Conservation (phyloP, 2,888 invertebrate species). For the Ptilodon capucinus region DNA sequence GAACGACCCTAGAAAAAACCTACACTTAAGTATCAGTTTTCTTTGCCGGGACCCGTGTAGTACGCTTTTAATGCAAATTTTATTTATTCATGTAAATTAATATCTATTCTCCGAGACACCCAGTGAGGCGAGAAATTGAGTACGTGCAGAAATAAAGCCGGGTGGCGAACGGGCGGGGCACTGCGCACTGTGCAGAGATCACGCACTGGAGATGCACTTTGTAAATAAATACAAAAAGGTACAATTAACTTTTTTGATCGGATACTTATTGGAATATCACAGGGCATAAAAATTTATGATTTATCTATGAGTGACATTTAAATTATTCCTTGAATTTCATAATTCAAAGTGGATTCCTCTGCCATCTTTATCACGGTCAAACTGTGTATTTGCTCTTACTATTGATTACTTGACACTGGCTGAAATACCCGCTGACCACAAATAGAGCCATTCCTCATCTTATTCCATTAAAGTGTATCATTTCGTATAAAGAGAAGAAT, state of each 20-base stretch:
- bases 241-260: not conserved
- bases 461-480: too few relatives aligned
- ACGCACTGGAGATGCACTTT: not conserved
- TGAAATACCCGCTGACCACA: too few relatives aligned
- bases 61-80: constrained; percentile 80
- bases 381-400: too few relatives aligned
- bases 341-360: too few relatives aligned
- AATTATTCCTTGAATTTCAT: too few relatives aligned
- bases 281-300: too few relatives aligned
- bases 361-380: too few relatives aligned
- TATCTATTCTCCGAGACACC: constrained; percentile 76
- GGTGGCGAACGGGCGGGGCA: constrained; percentile 23
- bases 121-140: constrained; percentile 80
- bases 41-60: constrained; percentile 50
- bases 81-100: constrained; percentile 83
- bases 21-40: constrained; percentile 62
- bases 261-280: not conserved
- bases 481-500: too few relatives aligned
- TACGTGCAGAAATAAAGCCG: constrained; percentile 80
- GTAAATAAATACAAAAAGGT: not conserved
- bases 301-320: too few relatives aligned
- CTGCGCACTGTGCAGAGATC: constrained; percentile 7
- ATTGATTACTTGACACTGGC: too few relatives aligned
- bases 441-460: too few relatives aligned
- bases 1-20: constrained; percentile 34